phyloP scores from a whole-genome alignment of 2,888 invertebrate species.

The Archaeoteleia sp. region DNA sequence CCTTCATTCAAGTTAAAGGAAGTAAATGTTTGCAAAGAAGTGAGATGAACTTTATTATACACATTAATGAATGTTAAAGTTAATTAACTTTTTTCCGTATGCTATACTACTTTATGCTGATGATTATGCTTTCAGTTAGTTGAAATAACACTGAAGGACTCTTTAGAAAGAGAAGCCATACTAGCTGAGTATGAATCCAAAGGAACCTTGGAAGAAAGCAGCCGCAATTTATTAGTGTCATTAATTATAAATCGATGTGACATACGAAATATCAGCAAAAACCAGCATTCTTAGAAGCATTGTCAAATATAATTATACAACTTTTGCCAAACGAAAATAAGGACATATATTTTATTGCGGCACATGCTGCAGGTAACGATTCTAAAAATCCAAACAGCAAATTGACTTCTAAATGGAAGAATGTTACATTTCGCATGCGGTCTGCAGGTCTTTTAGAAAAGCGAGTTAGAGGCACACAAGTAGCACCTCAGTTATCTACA shows the following conservation, averaged over 20 bases:
- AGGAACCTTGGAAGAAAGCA: constrained; percentile 41
- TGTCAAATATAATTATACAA: constrained; percentile 35
- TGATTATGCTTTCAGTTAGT: constrained; percentile 36
- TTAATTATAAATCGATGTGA: constrained; percentile 43
- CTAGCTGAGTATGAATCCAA: constrained; percentile 42
- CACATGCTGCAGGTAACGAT: constrained; percentile 35
- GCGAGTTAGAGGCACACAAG: constrained; percentile 18
- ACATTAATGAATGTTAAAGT: constrained; percentile 1
- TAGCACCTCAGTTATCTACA: constrained; percentile 9
- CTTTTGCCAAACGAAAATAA: constrained; percentile 42
- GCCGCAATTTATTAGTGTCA: constrained; percentile 43
- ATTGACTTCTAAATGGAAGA: constrained; percentile 45
- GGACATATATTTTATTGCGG: constrained; percentile 46
- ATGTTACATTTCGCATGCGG: constrained; percentile 41
- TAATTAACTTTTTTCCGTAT: background rate
- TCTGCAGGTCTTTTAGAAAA: constrained; percentile 40
- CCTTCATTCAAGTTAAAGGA: constrained; percentile 44
- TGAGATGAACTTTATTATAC: constrained; percentile 8
- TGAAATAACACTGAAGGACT: constrained; percentile 34
- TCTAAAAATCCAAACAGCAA: constrained; percentile 49
- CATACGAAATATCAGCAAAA: constrained; percentile 37
- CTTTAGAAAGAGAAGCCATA: constrained; percentile 44
- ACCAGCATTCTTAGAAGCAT: constrained; percentile 33
- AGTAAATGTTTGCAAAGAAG: constrained; percentile 45
- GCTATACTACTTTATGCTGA: constrained; percentile 15